Percentiles rank a stretch among this genome's conserved stretches.
Evolutionary conservation across 2,113 vertebrate species (phyloP).

Genomic region (Hippocampus mohnikei): DNA sequence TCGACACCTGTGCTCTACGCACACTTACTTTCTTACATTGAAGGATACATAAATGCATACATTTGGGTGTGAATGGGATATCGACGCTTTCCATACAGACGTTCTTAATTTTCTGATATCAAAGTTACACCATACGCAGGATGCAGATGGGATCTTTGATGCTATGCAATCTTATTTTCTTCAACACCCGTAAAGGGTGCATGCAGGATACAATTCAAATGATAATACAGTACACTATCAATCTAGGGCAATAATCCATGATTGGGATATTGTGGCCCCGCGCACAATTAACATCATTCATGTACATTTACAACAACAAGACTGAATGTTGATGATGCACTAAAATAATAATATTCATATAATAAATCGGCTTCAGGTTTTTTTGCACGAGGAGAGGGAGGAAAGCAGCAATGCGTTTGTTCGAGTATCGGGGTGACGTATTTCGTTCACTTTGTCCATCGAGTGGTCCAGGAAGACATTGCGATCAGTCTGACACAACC

Average conservation of each 20-base stretch:
- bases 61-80: too few species aligned
- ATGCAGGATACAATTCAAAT: too few species aligned
- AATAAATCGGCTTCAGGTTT: not conserved
- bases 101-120: too few species aligned
- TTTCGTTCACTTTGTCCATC: not conserved
- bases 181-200: too few species aligned
- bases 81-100: too few species aligned
- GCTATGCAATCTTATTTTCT: too few species aligned
- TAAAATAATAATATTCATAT: not conserved
- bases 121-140: too few species aligned
- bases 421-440: not conserved
- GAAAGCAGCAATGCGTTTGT: not conserved
- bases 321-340: not conserved
- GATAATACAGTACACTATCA: not conserved
- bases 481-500: slow-evolving; percentile 54
- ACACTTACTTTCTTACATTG: too few species aligned
- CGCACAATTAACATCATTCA: not conserved
- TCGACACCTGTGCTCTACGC: too few species aligned
- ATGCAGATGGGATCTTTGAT: too few species aligned
- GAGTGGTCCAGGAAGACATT: slow-evolving; percentile 51
- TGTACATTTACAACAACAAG: not conserved
- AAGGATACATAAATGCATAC: too few species aligned
- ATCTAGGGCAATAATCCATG: too few species aligned
- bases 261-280: not conserved
- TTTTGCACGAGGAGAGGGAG: not conserved